Percentiles rank a stretch among this genome's conserved stretches.
These are phyloP conservation scores for Chiloscyllium punctatum DNA, from an alignment of 2,797 vertebrate genomes.

Conservation along the genomic window DNA sequence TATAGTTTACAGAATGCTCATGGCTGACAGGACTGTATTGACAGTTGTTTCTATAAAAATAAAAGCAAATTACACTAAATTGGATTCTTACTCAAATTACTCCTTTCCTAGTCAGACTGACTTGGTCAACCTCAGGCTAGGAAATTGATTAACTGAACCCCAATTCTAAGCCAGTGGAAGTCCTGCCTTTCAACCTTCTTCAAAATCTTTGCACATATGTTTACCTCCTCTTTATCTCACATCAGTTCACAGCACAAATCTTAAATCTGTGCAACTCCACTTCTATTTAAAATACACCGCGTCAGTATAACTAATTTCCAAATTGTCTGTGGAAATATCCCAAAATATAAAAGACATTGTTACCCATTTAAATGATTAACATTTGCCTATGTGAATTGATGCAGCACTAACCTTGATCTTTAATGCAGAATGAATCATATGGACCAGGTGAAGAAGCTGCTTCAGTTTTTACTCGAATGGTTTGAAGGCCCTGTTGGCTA, in stretches of 20 bases:
- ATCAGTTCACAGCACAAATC: background rate
- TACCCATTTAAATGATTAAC: background rate
- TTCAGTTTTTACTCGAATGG: constrained; percentile 72
- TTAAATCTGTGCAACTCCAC: background rate
- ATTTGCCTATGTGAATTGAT: background rate
- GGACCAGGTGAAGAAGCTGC: constrained; percentile 55
- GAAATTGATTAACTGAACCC: background rate
- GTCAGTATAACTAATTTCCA: background rate
- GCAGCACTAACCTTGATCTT: constrained; percentile 71
- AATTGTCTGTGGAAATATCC: background rate
- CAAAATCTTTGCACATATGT: constrained; percentile 38
- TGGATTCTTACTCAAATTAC: background rate
- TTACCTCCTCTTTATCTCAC: background rate
- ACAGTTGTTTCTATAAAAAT: background rate
- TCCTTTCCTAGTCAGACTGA: background rate
- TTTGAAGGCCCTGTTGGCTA: constrained; percentile 58
- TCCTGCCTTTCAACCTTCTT: constrained; percentile 36
- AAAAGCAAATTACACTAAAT: background rate
- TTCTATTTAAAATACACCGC: background rate
- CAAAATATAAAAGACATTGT: constrained; percentile 37
- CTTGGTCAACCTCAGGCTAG: background rate
- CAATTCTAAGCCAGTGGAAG: background rate
- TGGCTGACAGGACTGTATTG: background rate
- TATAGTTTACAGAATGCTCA: background rate
- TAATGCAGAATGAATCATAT: constrained; percentile 72